Percentiles rank a stretch among this genome's conserved stretches.
These are phyloP conservation scores for Invenusta paracnida DNA, from an alignment of 2,888 invertebrate genomes.

Conservation along the genomic window DNA sequence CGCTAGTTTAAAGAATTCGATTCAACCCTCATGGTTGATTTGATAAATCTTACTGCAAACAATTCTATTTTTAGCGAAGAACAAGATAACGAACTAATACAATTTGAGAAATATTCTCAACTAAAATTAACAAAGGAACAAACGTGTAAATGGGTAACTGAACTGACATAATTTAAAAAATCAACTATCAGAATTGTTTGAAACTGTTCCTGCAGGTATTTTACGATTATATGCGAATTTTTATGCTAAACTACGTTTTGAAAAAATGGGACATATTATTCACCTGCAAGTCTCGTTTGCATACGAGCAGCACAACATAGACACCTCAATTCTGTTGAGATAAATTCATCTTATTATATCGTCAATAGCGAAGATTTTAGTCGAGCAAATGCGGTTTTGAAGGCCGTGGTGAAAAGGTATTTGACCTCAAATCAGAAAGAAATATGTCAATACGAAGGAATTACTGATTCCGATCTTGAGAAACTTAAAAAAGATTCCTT, in stretches of 20 bases:
- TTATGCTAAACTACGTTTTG: slow-evolving; percentile 24
- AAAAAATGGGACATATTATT: background rate
- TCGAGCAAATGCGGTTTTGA: slow-evolving; percentile 21
- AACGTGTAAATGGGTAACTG: slow-evolving; percentile 24
- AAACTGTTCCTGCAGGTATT: background rate
- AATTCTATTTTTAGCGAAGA: slow-evolving; percentile 12
- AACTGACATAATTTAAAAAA: background rate
- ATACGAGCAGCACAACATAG: slow-evolving; percentile 22
- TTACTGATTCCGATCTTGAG: background rate
- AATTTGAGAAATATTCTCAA: slow-evolving; percentile 4
- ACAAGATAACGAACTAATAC: slow-evolving; percentile 24
- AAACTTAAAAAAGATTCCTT: slow-evolving; percentile 26
- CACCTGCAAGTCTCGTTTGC: slow-evolving; percentile 21
- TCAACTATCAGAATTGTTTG: background rate
- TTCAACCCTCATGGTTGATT: background rate
- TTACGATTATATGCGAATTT: background rate
- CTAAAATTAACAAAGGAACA: background rate
- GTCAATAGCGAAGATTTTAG: background rate
- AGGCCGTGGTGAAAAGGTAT: slow-evolving; percentile 15
- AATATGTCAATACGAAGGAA: slow-evolving; percentile 12
- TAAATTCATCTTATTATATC: background rate
- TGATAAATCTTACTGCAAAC: background rate
- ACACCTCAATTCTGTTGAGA: slow-evolving; percentile 19
- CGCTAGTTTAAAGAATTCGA: slow-evolving; percentile 27
- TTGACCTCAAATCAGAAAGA: slow-evolving; percentile 20